These are phyloP conservation scores for Leguminivora glycinivorella DNA, from an alignment of 1,140 invertebrate genomes.

Conservation along the genomic window DNA sequence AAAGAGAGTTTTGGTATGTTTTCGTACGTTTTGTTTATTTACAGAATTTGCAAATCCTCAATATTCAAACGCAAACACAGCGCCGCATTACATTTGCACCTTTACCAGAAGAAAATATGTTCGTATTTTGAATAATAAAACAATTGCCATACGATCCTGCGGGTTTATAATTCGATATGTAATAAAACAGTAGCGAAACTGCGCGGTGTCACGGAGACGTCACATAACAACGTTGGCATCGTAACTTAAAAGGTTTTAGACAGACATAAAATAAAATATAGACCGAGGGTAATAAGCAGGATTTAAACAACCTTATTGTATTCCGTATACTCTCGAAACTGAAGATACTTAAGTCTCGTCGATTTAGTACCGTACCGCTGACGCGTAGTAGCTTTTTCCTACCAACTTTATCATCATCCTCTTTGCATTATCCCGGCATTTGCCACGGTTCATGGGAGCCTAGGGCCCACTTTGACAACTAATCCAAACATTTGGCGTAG, in stretches of 20 bases:
- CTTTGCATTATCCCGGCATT: too few species aligned
- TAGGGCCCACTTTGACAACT: too few species aligned
- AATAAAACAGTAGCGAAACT: slow-evolving; percentile 1
- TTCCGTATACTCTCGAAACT: too few species aligned
- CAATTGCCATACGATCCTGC: background rate
- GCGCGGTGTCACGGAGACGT: slow-evolving; percentile 1
- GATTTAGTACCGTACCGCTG: too few species aligned
- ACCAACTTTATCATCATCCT: too few species aligned
- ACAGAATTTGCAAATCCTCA: background rate
- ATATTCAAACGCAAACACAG: background rate
- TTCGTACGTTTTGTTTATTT: background rate
- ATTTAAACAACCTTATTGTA: too few species aligned
- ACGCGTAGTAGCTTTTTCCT: too few species aligned
- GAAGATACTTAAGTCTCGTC: too few species aligned
- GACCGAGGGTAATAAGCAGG: background rate
- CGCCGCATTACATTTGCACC: background rate
- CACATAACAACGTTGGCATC: slow-evolving; percentile 17
- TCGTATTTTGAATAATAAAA: background rate
- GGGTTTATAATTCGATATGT: background rate
- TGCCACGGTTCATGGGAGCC: too few species aligned
- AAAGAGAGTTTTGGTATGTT: background rate
- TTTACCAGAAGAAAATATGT: background rate
- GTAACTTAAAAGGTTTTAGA: background rate
- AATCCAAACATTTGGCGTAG: too few species aligned
- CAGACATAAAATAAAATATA: too few species aligned